Conservation (phyloP, 2,113 vertebrate species). For the Sterrhoptilus dennistouni region DNA sequence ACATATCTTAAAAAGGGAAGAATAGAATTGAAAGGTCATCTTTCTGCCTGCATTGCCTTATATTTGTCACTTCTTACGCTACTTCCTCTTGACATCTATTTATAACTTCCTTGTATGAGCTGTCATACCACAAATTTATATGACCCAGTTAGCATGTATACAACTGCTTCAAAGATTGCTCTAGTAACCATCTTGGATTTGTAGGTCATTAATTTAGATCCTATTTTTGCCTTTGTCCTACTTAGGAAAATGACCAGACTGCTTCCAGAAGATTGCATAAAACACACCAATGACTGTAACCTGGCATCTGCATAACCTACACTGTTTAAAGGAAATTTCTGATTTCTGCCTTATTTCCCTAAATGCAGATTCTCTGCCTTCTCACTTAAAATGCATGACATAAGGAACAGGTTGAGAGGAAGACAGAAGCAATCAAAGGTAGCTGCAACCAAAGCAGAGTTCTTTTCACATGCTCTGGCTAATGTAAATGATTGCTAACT, state of each 20-base stretch:
- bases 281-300: neutral
- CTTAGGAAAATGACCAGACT: neutral
- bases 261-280: neutral
- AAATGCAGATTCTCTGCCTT: neutral
- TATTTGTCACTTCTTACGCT: neutral
- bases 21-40: neutral
- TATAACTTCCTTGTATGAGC: conserved; percentile 43
- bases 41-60: neutral
- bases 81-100: conserved; percentile 44
- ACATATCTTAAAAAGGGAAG: neutral
- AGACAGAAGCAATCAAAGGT: neutral
- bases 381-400: neutral
- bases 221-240: conserved; percentile 35
- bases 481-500: neutral
- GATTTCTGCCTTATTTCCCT: neutral
- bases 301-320: neutral
- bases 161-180: neutral
- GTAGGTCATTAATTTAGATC: conserved; percentile 1
- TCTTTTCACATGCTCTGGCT: neutral
- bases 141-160: conserved; percentile 6
- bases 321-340: neutral
- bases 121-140: conserved; percentile 37
- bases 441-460: neutral
- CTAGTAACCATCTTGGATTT: conserved; percentile 32
- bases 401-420: neutral